Base-by-base conservation (phyloP, 2,888 invertebrate species). In the Apantesis nais region DNA sequence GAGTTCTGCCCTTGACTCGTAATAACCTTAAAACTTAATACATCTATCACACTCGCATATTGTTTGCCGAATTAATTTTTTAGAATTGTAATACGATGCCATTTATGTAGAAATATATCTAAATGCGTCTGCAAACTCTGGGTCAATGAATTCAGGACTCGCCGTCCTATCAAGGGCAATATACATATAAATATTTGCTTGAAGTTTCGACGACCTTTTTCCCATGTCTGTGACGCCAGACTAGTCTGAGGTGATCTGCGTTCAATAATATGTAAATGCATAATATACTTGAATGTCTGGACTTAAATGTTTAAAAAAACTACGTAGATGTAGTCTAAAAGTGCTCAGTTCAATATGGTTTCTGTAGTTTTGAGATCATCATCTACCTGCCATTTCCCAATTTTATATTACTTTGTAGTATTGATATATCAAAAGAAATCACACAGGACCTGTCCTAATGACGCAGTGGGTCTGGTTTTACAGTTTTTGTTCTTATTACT, bases 111-210 rank as follows among this genome's bases (percentile, higher is more conserved):
- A 76, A 74, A 14, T 72, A 68, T 73, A 48, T 74, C 73, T 68
- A 69, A 74, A 73, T 74, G 77, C 73, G 70, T 79, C 72, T 77
- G 78, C 81, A 75, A 78, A 82, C 79, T 82, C 78, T 77, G 83
- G 85, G 85, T 83, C 85, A 83, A 85, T 83, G 82, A 79, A 81
- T 82, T 84, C 81, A 82, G 81, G 80, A 75, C 81, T 77, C 77
- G 67, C 78, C 83, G 92, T 88, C 92, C 91, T 92, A 89, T 85
- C 90, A 92, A 92, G 92, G 92, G 89, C 91, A 87, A 75, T 72
- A 82, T 83, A 88, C 87, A 86, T 86, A 88, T 88, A 88, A 85
- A 88, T 87, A 85, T 85, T 80, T 85, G 79, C 81, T 83, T 79
- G 79, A 80, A 76, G 75, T 81, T 84, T 81, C 84, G 82, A 81